phyloP scores from a whole-genome alignment of 1,140 invertebrate genomes.

The Zaprionus ornatus region DNA sequence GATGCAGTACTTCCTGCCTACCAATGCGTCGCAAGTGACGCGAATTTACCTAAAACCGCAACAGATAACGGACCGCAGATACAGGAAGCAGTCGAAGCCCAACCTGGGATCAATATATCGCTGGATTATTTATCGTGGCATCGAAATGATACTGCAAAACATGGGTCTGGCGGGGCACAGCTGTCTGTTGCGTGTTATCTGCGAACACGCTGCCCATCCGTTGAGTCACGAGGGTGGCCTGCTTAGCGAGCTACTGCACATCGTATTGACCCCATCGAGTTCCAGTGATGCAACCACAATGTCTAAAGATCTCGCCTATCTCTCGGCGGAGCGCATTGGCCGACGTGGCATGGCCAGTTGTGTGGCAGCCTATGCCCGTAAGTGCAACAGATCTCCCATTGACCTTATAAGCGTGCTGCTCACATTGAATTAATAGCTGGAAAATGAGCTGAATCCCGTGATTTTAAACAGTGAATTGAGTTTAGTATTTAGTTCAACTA shows the following conservation, averaged over 20 bases:
- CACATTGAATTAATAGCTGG: neutral
- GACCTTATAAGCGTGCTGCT: conserved; percentile 42
- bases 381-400: conserved; percentile 54
- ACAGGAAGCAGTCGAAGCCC: neutral
- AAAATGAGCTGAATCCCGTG: neutral
- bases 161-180: conserved; percentile 87
- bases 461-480: too few relatives aligned
- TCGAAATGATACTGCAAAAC: conserved; percentile 75
- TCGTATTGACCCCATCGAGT: conserved; percentile 86
- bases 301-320: conserved; percentile 34
- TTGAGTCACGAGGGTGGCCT: conserved; percentile 87
- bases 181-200: conserved; percentile 89
- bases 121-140: conserved; percentile 71
- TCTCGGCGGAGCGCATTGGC: conserved; percentile 49
- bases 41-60: conserved; percentile 56
- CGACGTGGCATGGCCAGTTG: conserved; percentile 37
- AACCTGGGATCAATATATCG: conserved; percentile 55
- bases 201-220: conserved; percentile 88
- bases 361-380: conserved; percentile 20
- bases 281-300: conserved; percentile 48
- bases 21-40: conserved; percentile 58
- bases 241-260: conserved; percentile 88
- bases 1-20: conserved; percentile 77
- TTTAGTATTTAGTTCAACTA: too few relatives aligned
- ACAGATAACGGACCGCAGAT: conserved; percentile 44